These are phyloP conservation scores for Malurus melanocephalus DNA, from an alignment of 2,113 vertebrate species.

Conservation along the genomic window DNA sequence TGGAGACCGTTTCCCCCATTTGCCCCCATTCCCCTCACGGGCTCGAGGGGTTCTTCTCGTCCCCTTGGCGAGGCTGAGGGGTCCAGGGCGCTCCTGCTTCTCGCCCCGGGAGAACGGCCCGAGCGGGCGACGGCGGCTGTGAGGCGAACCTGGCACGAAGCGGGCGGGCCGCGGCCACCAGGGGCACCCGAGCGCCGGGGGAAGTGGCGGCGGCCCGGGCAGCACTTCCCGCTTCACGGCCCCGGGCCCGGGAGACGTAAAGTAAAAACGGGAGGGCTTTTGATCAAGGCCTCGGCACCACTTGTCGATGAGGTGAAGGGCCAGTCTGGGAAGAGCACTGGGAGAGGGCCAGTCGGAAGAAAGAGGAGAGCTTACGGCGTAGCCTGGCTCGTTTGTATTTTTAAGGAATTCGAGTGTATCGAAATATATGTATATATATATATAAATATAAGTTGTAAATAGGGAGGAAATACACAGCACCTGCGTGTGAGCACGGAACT, in stretches of 20 bases:
- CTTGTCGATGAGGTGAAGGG: rapidly evolving
- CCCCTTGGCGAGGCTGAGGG: rapidly evolving
- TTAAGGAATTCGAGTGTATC: not conserved
- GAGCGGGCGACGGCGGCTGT: not conserved
- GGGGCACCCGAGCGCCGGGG: not conserved
- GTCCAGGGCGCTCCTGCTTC: rapidly evolving
- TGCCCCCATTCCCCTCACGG: rapidly evolving
- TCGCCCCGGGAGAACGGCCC: not conserved
- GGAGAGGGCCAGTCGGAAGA: too few species aligned
- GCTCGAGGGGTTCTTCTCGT: rapidly evolving
- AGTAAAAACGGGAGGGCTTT: not conserved
- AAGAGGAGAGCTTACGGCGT: rapidly evolving
- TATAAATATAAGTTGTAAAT: not conserved
- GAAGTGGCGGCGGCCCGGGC: not conserved
- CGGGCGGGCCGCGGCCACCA: not conserved
- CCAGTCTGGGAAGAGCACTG: rapidly evolving
- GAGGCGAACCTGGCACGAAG: not conserved
- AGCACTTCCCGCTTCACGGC: not conserved
- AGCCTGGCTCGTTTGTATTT: too few species aligned
- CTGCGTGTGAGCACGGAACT: rapidly evolving
- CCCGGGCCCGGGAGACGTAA: not conserved
- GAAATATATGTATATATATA: not conserved
- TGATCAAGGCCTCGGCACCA: rapidly evolving
- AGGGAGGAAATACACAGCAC: not conserved
- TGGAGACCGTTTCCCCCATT: rapidly evolving